Evolutionary conservation across 2,888 invertebrate species (phyloP).

Genomic region (Trisateles emortualis): DNA sequence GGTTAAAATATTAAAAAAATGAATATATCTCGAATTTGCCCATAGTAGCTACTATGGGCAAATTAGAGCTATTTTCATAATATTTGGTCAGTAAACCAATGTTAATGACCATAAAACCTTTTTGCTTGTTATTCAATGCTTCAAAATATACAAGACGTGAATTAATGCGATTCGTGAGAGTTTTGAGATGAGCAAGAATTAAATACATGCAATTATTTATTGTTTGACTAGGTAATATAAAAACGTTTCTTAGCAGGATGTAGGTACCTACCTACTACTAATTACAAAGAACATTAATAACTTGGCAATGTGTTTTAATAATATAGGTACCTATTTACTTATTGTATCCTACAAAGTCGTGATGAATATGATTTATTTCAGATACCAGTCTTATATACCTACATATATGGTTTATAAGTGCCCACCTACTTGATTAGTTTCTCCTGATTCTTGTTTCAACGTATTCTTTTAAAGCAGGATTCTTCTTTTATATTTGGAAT

Average conservation of each 20-base stretch:
- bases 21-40: no score
- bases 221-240: not conserved
- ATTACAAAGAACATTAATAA: not conserved
- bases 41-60: no score
- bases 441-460: no score
- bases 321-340: no score
- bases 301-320: not conserved
- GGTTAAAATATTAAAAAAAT: no score
- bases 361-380: no score
- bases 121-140: conserved; percentile 24
- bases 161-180: conserved; percentile 10
- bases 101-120: conserved; percentile 4
- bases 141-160: conserved; percentile 4
- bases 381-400: no score
- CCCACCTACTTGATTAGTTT: no score
- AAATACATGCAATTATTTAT: not conserved
- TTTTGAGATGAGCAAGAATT: not conserved
- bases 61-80: not conserved
- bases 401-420: no score
- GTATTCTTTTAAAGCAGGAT: no score
- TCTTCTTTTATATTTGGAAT: no score
- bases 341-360: conserved; percentile 2
- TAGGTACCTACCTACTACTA: not conserved
- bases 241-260: not conserved
- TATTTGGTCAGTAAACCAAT: not conserved